Percentiles rank a stretch among this genome's conserved stretches.
Conservation (phyloP, 2,113 vertebrate species). For the Myotis lucifugus region DNA sequence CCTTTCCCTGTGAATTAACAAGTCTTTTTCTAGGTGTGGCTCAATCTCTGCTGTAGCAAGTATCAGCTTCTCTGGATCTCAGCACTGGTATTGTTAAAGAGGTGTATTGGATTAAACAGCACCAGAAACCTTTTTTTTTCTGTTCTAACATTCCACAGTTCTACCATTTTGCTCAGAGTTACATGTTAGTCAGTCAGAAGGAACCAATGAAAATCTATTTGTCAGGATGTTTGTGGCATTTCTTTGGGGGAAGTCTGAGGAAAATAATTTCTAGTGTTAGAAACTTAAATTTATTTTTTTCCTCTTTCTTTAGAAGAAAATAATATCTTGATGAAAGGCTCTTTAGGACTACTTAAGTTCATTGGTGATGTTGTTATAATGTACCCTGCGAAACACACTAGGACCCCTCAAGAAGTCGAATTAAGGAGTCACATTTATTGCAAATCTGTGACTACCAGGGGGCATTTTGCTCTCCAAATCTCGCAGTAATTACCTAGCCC, state of each 20-base stretch:
- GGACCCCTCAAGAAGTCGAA: no score
- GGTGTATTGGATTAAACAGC: not conserved
- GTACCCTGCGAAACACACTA: no score
- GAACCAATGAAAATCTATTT: not conserved
- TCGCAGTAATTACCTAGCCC: no score
- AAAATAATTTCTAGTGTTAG: conserved; percentile 30
- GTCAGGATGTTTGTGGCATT: not conserved
- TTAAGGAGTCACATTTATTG: no score
- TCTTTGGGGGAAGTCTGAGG: not conserved
- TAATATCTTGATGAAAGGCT: not conserved
- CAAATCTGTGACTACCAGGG: no score
- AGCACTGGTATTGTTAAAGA: not conserved
- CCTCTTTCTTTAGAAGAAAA: conserved; percentile 19
- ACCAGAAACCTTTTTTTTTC: not conserved
- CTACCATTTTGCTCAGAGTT: not conserved
- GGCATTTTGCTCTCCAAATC: no score
- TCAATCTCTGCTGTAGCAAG: not conserved
- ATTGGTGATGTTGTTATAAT: not conserved
- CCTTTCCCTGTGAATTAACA: not conserved
- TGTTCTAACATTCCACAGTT: not conserved
- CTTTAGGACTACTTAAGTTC: conserved; percentile 20
- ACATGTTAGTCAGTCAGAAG: not conserved
- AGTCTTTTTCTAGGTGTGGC: not conserved
- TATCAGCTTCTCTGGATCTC: not conserved
- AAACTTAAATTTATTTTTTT: conserved; percentile 36